Conservation (phyloP, 1,140 invertebrate species). For the Leptonema lineaticorne region DNA sequence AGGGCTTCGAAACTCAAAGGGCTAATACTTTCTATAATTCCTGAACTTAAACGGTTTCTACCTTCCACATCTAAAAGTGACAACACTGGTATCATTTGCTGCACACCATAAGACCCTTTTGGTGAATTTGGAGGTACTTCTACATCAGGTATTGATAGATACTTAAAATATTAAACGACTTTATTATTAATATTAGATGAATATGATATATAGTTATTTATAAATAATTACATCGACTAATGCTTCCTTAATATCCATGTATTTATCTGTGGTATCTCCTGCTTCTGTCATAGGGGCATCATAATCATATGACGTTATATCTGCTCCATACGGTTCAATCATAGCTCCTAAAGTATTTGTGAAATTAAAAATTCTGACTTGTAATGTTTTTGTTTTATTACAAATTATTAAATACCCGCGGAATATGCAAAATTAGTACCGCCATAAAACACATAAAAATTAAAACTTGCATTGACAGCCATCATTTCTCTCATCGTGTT, state of each 20-base stretch:
- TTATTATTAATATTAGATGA: too few species aligned
- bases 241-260: slow-evolving; percentile 64
- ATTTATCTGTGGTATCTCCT: slow-evolving; percentile 78
- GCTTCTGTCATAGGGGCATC: slow-evolving; percentile 82
- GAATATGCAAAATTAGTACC: slow-evolving; percentile 70
- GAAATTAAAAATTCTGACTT: too few species aligned
- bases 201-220: too few species aligned
- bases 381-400: too few species aligned
- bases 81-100: slow-evolving; percentile 42
- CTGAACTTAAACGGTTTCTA: too few species aligned
- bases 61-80: slow-evolving; percentile 45
- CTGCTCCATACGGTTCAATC: slow-evolving; percentile 61
- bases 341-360: too few species aligned
- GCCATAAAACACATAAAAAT: slow-evolving; percentile 74
- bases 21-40: too few species aligned
- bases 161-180: slow-evolving; percentile 31
- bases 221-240: slow-evolving; percentile 64
- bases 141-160: slow-evolving; percentile 42
- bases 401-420: slow-evolving; percentile 58
- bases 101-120: slow-evolving; percentile 47
- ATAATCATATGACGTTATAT: slow-evolving; percentile 85
- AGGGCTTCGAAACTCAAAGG: slow-evolving; percentile 52
- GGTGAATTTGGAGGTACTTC: slow-evolving; percentile 42
- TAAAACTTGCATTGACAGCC: slow-evolving; percentile 66
- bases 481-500: slow-evolving; percentile 65